Evolutionary conservation across 2,888 invertebrate species (phyloP).

Genomic region (Noctua janthina): DNA sequence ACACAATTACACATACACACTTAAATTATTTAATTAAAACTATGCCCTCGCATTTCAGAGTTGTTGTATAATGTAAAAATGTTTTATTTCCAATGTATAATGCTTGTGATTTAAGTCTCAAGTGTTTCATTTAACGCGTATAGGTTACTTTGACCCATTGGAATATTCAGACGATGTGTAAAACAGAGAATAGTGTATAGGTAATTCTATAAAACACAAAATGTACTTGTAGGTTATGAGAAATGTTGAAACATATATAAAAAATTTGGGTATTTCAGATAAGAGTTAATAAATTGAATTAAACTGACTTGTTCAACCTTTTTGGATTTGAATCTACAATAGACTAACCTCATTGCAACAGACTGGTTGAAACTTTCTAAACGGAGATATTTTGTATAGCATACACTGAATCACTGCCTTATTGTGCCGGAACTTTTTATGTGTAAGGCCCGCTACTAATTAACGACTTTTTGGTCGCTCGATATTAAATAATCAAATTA

Average conservation of each 20-base stretch:
- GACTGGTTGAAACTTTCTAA: conserved; percentile 88
- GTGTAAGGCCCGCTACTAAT: conserved; percentile 74
- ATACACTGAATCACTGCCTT: conserved; percentile 90
- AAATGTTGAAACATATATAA: conserved; percentile 88
- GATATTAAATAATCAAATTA: conserved; percentile 67
- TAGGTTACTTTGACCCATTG: conserved; percentile 85
- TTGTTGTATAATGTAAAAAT: conserved; percentile 81
- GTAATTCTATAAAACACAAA: conserved; percentile 88
- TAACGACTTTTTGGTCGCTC: conserved; percentile 72
- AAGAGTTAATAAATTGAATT: conserved; percentile 86
- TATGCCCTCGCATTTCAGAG: conserved; percentile 87
- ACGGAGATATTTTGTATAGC: conserved; percentile 89
- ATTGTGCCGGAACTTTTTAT: conserved; percentile 87
- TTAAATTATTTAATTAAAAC: conserved; percentile 77
- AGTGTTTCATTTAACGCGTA: conserved; percentile 75
- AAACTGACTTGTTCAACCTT: conserved; percentile 87
- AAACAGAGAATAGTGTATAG: conserved; percentile 87
- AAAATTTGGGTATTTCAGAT: conserved; percentile 86
- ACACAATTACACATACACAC: conserved; percentile 69
- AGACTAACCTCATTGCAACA: conserved; percentile 89
- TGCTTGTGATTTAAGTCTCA: conserved; percentile 75
- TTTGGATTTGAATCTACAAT: conserved; percentile 91
- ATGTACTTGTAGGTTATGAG: conserved; percentile 89
- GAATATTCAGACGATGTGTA: conserved; percentile 86
- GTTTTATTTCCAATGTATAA: conserved; percentile 73